These are phyloP conservation scores for Ophonus ardosiacus DNA, from an alignment of 2,888 invertebrate genomes.

Conservation along the genomic window DNA sequence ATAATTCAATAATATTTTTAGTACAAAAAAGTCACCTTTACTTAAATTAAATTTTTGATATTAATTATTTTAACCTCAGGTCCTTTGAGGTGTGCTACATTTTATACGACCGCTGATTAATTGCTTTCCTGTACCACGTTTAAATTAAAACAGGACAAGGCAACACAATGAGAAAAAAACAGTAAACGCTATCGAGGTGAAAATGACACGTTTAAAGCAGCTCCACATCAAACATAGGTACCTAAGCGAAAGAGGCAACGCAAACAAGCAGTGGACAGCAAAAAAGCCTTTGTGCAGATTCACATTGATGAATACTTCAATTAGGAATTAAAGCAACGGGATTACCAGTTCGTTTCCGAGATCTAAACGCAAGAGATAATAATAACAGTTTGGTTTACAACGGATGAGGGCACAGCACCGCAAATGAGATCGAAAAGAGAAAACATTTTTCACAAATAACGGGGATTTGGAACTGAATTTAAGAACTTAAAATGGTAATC, in stretches of 20 bases:
- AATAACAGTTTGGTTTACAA: slow-evolving; percentile 33
- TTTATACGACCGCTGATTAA: too few species aligned
- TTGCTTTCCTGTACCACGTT: not conserved
- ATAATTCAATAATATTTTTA: too few species aligned
- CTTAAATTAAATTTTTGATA: too few species aligned
- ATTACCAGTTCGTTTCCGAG: slow-evolving; percentile 53
- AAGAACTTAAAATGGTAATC: not conserved
- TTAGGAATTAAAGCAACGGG: slow-evolving; percentile 55
- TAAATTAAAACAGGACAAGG: not conserved
- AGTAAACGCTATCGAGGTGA: not conserved
- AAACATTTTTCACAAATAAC: not conserved
- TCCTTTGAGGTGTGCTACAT: too few species aligned
- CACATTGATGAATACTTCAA: slow-evolving; percentile 53
- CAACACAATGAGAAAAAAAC: not conserved
- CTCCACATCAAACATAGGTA: not conserved
- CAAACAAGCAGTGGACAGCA: slow-evolving; percentile 13
- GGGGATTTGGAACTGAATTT: not conserved
- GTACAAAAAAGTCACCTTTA: too few species aligned
- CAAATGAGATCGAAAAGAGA: not conserved
- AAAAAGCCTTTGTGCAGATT: slow-evolving; percentile 50
- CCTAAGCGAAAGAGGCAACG: not conserved
- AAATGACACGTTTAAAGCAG: not conserved
- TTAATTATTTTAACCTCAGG: too few species aligned
- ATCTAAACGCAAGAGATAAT: slow-evolving; percentile 36
- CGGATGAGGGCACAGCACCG: not conserved